These are phyloP conservation scores for Corythoichthys haematopterus DNA, from an alignment of 2,113 vertebrate species.

Conservation along the genomic window DNA sequence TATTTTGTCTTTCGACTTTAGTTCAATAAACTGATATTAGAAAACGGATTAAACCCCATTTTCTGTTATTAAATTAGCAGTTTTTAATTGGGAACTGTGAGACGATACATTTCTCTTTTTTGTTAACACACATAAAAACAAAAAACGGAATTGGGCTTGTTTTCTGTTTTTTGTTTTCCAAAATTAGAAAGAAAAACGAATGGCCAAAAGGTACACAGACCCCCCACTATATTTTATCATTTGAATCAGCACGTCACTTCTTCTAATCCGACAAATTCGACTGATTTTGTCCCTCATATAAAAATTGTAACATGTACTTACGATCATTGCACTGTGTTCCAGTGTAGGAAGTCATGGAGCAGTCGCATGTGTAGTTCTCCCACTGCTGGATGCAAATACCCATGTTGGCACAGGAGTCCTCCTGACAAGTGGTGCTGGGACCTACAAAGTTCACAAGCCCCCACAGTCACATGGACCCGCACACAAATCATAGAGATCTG, in stretches of 20 bases:
- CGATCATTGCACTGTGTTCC: conserved; percentile 92
- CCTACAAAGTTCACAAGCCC: conserved; percentile 61
- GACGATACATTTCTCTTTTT: too few species aligned
- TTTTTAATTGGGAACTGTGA: too few species aligned
- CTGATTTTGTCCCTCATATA: not conserved
- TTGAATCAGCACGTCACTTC: not conserved
- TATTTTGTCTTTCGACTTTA: too few species aligned
- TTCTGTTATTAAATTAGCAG: too few species aligned
- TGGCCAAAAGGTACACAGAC: too few species aligned
- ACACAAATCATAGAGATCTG: too few species aligned
- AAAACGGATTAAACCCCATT: too few species aligned
- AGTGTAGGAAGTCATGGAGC: conserved; percentile 93
- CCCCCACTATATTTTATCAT: not conserved
- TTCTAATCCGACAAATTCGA: not conserved
- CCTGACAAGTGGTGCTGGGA: conserved; percentile 93
- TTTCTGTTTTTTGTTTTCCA: too few species aligned
- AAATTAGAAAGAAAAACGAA: too few species aligned
- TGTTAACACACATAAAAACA: too few species aligned
- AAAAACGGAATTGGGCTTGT: too few species aligned
- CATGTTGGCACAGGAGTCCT: conserved; percentile 93
- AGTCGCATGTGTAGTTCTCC: conserved; percentile 95
- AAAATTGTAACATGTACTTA: not conserved
- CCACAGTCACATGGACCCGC: conserved; percentile 2
- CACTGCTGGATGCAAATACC: conserved; percentile 95
- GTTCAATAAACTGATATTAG: too few species aligned